Evolutionary conservation across 1,140 invertebrate species (phyloP).

Genomic region (Zelostemma sp.): DNA sequence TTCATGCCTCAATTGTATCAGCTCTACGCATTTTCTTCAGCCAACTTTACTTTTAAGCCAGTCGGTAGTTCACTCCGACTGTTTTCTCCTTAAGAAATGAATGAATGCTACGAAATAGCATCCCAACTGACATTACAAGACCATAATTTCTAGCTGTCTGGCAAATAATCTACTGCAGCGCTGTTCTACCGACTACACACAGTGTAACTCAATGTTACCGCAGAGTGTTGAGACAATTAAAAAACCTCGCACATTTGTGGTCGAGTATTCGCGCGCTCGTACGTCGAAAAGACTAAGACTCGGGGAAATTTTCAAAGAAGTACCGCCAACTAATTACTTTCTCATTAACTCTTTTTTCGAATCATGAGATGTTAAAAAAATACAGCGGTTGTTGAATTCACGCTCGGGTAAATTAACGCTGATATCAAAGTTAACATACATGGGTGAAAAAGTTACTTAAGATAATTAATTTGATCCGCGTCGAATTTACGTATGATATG

Average conservation of each 20-base stretch:
- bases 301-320: background rate
- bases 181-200: slow-evolving; percentile 23
- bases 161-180: slow-evolving; percentile 58
- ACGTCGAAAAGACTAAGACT: background rate
- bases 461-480: too few species aligned
- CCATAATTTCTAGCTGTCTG: slow-evolving; percentile 53
- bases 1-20: slow-evolving; percentile 29
- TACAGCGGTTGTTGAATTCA: too few species aligned
- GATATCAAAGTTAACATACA: too few species aligned
- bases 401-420: background rate
- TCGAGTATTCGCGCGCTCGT: background rate
- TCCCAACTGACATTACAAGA: slow-evolving; percentile 8
- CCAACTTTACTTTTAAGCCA: slow-evolving; percentile 10
- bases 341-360: background rate
- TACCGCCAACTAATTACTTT: background rate
- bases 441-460: too few species aligned
- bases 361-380: too few species aligned
- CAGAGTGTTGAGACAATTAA: background rate
- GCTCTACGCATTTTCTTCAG: slow-evolving; percentile 25
- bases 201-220: slow-evolving; percentile 6
- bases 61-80: background rate
- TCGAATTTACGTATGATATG: too few species aligned
- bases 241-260: background rate
- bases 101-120: slow-evolving; percentile 8
- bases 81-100: slow-evolving; percentile 12